A percentile compares a stretch with the other conserved stretches of the same genome.
Evolutionary conservation across 1,140 invertebrate genomes (phyloP).

Genomic region (Adoxophyes honmai): DNA sequence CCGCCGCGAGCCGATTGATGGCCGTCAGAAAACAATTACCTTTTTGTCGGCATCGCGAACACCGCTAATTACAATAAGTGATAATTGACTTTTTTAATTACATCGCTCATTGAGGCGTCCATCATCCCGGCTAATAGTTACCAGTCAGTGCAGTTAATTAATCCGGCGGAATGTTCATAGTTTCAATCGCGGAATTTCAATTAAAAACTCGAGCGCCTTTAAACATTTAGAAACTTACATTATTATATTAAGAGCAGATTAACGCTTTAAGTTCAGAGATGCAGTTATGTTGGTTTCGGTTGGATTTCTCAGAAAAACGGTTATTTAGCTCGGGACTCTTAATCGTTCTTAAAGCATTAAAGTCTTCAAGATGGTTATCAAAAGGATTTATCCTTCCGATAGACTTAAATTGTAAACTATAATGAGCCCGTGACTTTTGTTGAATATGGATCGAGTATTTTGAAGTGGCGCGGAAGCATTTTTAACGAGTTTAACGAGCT

Average conservation of each 20-base stretch:
- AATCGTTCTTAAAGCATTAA: neutral
- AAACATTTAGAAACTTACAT: slow-evolving; percentile 13
- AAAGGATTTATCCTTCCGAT: slow-evolving; percentile 21
- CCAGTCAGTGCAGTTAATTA: slow-evolving; percentile 71
- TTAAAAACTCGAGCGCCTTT: slow-evolving; percentile 49
- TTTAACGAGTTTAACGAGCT: neutral
- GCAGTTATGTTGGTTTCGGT: slow-evolving; percentile 1
- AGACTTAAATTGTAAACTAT: slow-evolving; percentile 9
- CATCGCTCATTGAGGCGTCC: slow-evolving; percentile 62
- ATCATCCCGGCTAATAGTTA: slow-evolving; percentile 62
- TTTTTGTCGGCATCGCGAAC: slow-evolving; percentile 62
- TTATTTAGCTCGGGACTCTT: neutral
- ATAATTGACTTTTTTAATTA: slow-evolving; percentile 75
- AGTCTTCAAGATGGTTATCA: slow-evolving; percentile 41
- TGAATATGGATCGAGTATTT: neutral
- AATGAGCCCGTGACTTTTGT: neutral
- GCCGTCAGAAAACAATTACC: slow-evolving; percentile 67
- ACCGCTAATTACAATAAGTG: slow-evolving; percentile 73
- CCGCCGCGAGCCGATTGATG: slow-evolving; percentile 46
- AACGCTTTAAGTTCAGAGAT: neutral
- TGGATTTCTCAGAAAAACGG: slow-evolving; percentile 5
- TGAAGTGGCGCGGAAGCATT: neutral
- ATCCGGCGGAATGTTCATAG: slow-evolving; percentile 46
- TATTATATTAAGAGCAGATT: slow-evolving; percentile 4
- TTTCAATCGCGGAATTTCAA: slow-evolving; percentile 62